Percentiles rank a stretch among this genome's conserved stretches.
Evolutionary conservation across 2,888 invertebrate genomes (phyloP).

Genomic region (Hirtodrosophila histrioides): DNA sequence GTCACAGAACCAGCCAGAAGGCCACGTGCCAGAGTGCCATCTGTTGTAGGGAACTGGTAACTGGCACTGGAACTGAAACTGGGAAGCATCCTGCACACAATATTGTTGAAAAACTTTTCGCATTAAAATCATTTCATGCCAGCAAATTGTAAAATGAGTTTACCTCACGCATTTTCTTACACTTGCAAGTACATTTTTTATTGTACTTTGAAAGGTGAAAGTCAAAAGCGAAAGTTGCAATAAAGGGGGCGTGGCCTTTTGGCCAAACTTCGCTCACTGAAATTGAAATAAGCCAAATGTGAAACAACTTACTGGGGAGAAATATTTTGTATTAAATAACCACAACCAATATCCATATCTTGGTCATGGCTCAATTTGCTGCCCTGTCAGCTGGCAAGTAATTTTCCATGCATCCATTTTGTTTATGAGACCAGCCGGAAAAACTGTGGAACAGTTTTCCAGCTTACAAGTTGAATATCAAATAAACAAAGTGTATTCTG

Average conservation of each 20-base stretch:
- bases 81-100: conserved; percentile 26
- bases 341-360: conserved; percentile 9
- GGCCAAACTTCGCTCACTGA: conserved; percentile 4
- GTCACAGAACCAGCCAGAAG: conserved; percentile 12
- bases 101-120: conserved; percentile 65
- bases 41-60: conserved; percentile 39
- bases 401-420: conserved; percentile 12
- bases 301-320: neutral
- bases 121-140: conserved; percentile 74
- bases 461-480: conserved; percentile 19
- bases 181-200: conserved; percentile 10
- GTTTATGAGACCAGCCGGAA: conserved; percentile 23
- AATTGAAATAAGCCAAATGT: conserved; percentile 31
- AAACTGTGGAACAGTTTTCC: conserved; percentile 27
- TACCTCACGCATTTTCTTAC: conserved; percentile 49
- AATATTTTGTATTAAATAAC: neutral
- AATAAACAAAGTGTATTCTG: neutral
- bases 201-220: conserved; percentile 29
- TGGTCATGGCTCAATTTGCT: conserved; percentile 10
- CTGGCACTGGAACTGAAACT: conserved; percentile 15
- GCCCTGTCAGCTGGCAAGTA: conserved; percentile 5
- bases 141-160: conserved; percentile 68
- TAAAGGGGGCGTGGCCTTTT: conserved; percentile 30
- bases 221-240: conserved; percentile 39
- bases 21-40: conserved; percentile 62